Percentiles rank a stretch among this genome's conserved stretches.
phyloP scores from a whole-genome alignment of 2,797 vertebrate genomes.

The Rhadinocentrus ornatus region DNA sequence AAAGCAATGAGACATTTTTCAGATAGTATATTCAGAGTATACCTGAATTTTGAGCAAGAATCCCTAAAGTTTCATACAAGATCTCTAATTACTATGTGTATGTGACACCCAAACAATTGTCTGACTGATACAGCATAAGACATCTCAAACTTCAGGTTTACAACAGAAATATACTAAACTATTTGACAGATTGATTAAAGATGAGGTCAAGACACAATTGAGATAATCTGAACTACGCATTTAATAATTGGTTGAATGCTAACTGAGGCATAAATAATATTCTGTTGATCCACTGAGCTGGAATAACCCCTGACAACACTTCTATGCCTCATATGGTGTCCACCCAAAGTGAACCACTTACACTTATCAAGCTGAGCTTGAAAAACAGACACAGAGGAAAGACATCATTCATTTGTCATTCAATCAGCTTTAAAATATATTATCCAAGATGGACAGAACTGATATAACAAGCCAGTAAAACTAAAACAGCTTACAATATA shows the following conservation, averaged over 20 bases:
- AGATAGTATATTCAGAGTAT: conserved; percentile 8
- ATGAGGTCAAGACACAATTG: background rate
- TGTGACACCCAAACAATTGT: background rate
- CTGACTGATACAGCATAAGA: background rate
- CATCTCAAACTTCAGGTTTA: background rate
- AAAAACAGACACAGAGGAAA: conserved; percentile 7
- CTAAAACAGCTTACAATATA: conserved; percentile 5
- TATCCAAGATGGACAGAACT: conserved; percentile 7
- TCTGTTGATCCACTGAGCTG: conserved; percentile 34
- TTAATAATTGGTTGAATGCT: conserved; percentile 34
- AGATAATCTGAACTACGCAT: conserved; percentile 13
- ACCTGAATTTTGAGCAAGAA: background rate
- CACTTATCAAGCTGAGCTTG: background rate
- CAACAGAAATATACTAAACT: background rate
- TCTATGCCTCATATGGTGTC: background rate
- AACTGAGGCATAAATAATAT: conserved; percentile 34
- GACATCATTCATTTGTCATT: conserved; percentile 29
- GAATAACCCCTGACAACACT: conserved; percentile 23
- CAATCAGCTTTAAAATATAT: conserved; percentile 26
- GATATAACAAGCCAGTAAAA: conserved; percentile 19
- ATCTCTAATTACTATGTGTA: conserved; percentile 1
- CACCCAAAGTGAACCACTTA: background rate
- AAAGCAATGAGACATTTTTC: conserved; percentile 8
- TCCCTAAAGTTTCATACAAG: background rate
- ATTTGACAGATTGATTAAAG: conserved; percentile 5